Evolutionary conservation across 2,888 invertebrate genomes (phyloP).

Genomic region (Ormyrus pomaceus): DNA sequence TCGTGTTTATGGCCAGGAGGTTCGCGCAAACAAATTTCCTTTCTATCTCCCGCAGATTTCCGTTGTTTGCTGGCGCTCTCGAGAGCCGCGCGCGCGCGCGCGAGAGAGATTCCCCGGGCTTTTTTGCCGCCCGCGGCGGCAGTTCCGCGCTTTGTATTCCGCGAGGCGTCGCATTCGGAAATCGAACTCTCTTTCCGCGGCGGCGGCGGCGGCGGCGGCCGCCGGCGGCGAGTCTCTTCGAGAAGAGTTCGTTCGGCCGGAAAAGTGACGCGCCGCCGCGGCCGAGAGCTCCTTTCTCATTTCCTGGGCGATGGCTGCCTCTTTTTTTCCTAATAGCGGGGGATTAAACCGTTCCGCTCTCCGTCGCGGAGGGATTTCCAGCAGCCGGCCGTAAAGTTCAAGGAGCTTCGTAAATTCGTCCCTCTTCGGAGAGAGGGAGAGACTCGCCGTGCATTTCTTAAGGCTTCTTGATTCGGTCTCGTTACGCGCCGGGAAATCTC

Average conservation of each 20-base stretch:
- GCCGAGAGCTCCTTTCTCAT: no score
- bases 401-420: no score
- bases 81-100: background rate
- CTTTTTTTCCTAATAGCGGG: no score
- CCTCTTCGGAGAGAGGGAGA: no score
- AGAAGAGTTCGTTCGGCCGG: background rate
- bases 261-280: background rate
- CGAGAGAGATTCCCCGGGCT: background rate
- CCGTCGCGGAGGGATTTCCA: no score
- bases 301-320: no score
- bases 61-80: constrained; percentile 33
- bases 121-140: background rate
- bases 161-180: constrained; percentile 5
- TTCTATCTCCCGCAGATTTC: constrained; percentile 58
- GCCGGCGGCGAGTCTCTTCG: background rate
- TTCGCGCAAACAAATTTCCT: constrained; percentile 57
- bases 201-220: background rate
- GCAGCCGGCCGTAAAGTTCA: no score
- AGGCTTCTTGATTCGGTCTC: no score
- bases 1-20: background rate
- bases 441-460: no score
- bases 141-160: background rate
- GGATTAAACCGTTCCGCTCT: no score
- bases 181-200: constrained; percentile 22
- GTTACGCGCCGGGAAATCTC: no score